Percentiles rank a stretch among this genome's conserved stretches.
These are phyloP conservation scores for Nephrotoma appendiculata DNA, from an alignment of 2,888 invertebrate species.

Conservation along the genomic window DNA sequence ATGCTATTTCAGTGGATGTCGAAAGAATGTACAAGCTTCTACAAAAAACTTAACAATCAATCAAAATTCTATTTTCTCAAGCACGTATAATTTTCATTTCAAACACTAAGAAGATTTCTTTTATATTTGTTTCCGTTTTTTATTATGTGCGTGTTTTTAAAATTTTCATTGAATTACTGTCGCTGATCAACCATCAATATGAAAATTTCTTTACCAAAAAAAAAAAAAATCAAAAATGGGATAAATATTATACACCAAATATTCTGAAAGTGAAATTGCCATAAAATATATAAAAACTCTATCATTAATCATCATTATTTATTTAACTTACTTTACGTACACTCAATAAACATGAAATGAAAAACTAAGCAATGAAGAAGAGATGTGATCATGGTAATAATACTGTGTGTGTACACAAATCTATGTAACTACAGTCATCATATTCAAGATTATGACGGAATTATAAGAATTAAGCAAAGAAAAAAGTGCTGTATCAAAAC, in stretches of 20 bases:
- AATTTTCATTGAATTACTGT: background rate
- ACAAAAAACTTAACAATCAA: background rate
- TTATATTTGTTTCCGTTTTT: background rate
- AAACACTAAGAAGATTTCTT: background rate
- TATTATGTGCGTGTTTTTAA: background rate
- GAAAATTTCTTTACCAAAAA: background rate
- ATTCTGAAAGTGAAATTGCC: background rate
- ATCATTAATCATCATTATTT: background rate
- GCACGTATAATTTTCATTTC: background rate
- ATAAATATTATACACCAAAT: background rate
- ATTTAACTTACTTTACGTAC: background rate
- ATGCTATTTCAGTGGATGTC: no score
- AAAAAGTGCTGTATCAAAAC: background rate
- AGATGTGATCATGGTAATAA: background rate
- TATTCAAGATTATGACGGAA: background rate
- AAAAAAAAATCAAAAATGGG: background rate
- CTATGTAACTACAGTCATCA: background rate
- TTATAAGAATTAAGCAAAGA: background rate
- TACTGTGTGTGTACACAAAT: background rate
- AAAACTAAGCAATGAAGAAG: background rate
- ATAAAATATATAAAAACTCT: background rate
- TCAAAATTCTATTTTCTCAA: background rate
- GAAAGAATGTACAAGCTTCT: background rate
- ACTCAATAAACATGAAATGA: background rate
- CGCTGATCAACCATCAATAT: background rate